These are phyloP conservation scores for Hyposoter dolosus DNA, from an alignment of 2,888 invertebrate species.

Conservation along the genomic window DNA sequence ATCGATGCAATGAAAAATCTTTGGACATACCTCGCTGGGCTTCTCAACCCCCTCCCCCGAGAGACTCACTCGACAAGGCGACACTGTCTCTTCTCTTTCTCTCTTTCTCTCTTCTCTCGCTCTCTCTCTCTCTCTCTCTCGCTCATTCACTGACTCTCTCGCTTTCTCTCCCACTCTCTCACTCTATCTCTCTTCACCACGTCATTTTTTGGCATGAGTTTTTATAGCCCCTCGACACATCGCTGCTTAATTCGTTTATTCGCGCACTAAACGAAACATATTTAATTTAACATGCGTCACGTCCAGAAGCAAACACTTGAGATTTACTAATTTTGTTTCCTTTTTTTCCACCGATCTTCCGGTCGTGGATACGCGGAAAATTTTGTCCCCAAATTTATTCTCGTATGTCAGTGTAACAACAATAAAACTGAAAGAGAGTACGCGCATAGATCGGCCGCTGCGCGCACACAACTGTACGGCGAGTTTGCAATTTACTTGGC, in stretches of 20 bases:
- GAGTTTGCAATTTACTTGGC: constrained; percentile 27
- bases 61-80: constrained; percentile 66
- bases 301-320: constrained; percentile 59
- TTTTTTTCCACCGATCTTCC: constrained; percentile 12
- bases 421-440: constrained; percentile 75
- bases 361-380: constrained; percentile 69
- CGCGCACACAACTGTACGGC: constrained; percentile 49
- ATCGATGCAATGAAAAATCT: constrained; percentile 37
- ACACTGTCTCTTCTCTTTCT: constrained; percentile 56
- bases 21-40: constrained; percentile 66
- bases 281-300: constrained; percentile 15
- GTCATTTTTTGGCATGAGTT: constrained; percentile 79
- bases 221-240: constrained; percentile 71
- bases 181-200: constrained; percentile 75
- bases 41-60: constrained; percentile 53
- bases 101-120: not conserved
- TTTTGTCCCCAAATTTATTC: constrained; percentile 73
- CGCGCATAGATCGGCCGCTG: constrained; percentile 72
- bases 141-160: constrained; percentile 4
- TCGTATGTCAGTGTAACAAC: constrained; percentile 76
- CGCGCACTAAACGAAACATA: constrained; percentile 48
- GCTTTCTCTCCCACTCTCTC: constrained; percentile 9
- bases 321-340: constrained; percentile 70
- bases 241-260: constrained; percentile 70
- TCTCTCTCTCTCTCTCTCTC: constrained; percentile 8